Conservation (phyloP, 1,140 invertebrate species). For the Drosophila seguyi region DNA sequence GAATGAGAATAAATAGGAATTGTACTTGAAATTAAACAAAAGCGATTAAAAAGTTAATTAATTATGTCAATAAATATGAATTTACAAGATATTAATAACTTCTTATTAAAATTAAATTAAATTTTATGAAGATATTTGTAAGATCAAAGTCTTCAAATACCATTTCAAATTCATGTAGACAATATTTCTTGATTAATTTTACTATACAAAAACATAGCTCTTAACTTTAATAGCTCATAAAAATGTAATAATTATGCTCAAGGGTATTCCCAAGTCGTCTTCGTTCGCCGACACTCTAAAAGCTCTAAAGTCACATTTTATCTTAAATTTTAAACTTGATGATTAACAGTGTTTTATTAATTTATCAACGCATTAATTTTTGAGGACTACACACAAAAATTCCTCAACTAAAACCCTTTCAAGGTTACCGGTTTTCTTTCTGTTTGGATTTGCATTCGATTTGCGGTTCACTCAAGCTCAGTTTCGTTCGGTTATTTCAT, state of each 20-base stretch:
- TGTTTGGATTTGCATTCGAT: constrained; percentile 31
- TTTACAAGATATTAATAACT: neutral
- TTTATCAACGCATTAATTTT: constrained; percentile 23
- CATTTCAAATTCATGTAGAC: neutral
- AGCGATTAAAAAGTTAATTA: neutral
- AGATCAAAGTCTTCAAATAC: neutral
- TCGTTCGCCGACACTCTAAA: neutral
- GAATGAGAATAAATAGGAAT: constrained; percentile 1
- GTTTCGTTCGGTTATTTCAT: constrained; percentile 43
- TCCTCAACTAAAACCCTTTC: constrained; percentile 42
- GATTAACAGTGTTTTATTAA: constrained; percentile 31
- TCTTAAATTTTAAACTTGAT: constrained; percentile 26
- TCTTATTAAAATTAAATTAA: neutral
- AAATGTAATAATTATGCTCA: neutral
- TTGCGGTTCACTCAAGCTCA: constrained; percentile 5
- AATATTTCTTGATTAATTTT: neutral
- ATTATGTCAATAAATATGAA: neutral
- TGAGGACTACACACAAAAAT: constrained; percentile 20
- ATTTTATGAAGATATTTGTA: neutral
- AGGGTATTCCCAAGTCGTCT: constrained; percentile 13
- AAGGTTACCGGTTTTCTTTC: constrained; percentile 36
- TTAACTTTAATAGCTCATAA: neutral
- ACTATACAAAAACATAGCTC: neutral
- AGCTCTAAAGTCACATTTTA: constrained; percentile 7
- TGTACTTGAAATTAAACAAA: neutral